phyloP scores from a whole-genome alignment of 2,113 vertebrate species.

The Collichthys lucidus region DNA sequence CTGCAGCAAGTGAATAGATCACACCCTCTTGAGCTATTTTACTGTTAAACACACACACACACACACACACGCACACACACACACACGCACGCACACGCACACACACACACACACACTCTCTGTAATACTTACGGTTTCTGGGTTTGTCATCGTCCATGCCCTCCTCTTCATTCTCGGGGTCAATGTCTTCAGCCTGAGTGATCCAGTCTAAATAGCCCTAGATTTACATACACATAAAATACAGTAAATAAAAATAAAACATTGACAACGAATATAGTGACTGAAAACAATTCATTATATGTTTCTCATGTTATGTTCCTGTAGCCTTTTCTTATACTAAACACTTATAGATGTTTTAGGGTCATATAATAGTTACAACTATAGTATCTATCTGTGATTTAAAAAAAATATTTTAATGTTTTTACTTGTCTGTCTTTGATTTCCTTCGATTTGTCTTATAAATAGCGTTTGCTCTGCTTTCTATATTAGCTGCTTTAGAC shows the following conservation, averaged over 20 bases:
- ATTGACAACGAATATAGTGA: slow-evolving; percentile 9
- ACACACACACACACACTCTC: slow-evolving; percentile 14
- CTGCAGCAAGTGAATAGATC: background rate
- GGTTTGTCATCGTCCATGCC: slow-evolving; percentile 97
- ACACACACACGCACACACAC: no score
- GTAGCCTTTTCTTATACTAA: background rate
- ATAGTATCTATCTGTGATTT: no score
- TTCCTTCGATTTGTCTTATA: background rate
- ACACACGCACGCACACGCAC: no score
- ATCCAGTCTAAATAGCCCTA: slow-evolving; percentile 98
- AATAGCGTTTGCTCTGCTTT: background rate
- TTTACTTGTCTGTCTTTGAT: background rate
- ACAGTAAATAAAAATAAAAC: background rate
- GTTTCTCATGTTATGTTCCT: background rate
- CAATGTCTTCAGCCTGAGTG: slow-evolving; percentile 99
- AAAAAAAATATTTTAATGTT: no score
- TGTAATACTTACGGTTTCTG: slow-evolving; percentile 90
- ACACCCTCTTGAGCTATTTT: background rate
- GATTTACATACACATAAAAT: background rate
- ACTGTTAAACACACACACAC: slow-evolving; percentile 13
- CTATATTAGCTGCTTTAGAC: background rate
- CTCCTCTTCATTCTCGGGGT: slow-evolving; percentile 98
- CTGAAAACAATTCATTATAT: background rate
- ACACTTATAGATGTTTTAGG: no score
- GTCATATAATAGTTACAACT: no score